Evolutionary conservation across 2,888 invertebrate species (phyloP).

Genomic region (Sarcophaga rosellei): DNA sequence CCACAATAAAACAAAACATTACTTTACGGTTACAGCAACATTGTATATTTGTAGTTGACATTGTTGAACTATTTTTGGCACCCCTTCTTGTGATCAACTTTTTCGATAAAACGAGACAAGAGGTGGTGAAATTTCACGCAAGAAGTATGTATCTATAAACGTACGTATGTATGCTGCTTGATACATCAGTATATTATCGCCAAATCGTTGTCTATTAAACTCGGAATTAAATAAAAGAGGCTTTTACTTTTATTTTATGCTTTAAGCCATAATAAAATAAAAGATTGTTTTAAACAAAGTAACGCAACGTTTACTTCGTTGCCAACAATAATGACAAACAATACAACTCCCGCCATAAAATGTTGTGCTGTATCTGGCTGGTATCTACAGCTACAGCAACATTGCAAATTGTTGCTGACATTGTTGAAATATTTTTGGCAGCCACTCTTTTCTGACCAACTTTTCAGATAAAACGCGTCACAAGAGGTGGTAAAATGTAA

Average conservation of each 20-base stretch:
- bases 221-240: neutral
- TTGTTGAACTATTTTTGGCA: slow-evolving; percentile 52
- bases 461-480: neutral
- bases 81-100: neutral
- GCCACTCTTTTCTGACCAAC: neutral
- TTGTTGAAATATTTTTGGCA: slow-evolving; percentile 54
- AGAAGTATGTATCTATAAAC: neutral
- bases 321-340: slow-evolving; percentile 39
- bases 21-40: slow-evolving; percentile 1
- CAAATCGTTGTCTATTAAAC: slow-evolving; percentile 1
- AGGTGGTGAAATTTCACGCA: slow-evolving; percentile 66
- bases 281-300: slow-evolving; percentile 8
- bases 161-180: neutral
- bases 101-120: neutral
- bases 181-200: neutral
- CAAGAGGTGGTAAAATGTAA: slow-evolving; percentile 51
- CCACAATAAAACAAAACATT: slow-evolving; percentile 5
- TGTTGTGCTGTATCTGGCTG: slow-evolving; percentile 1
- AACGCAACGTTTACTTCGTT: slow-evolving; percentile 21
- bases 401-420: slow-evolving; percentile 57
- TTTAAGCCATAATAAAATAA: neutral
- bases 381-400: slow-evolving; percentile 2
- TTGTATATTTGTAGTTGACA: slow-evolving; percentile 53
- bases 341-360: slow-evolving; percentile 49
- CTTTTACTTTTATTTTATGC: slow-evolving; percentile 7